Conservation (phyloP, 2,113 vertebrate species). For the Pyxicephalus adspersus region DNA sequence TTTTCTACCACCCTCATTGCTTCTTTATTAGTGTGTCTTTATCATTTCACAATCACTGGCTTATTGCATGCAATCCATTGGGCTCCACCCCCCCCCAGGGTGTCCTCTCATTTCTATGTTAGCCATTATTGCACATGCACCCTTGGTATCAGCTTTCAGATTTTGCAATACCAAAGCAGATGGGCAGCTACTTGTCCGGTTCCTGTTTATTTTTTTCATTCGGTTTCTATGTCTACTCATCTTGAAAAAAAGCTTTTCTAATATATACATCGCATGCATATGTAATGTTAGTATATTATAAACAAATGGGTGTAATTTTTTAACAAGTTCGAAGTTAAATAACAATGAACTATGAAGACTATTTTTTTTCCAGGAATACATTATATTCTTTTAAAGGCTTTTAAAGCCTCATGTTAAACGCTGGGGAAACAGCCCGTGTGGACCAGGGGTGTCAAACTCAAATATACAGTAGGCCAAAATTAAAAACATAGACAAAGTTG, state of each 20-base stretch:
- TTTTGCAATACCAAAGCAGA: background rate
- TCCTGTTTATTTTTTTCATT: background rate
- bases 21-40: constrained; percentile 8
- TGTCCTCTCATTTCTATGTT: background rate
- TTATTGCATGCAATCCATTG: background rate
- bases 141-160: background rate
- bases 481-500: too few relatives aligned
- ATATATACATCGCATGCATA: background rate
- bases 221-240: background rate
- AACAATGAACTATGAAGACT: too few relatives aligned
- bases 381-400: too few relatives aligned
- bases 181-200: background rate
- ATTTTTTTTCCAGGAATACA: too few relatives aligned
- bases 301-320: too few relatives aligned
- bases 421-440: too few relatives aligned
- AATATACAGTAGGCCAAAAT: too few relatives aligned
- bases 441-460: too few relatives aligned
- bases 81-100: background rate
- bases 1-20: background rate
- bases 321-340: too few relatives aligned
- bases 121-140: background rate
- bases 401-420: too few relatives aligned
- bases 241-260: background rate
- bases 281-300: background rate
- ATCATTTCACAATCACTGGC: background rate